Conservation (phyloP, 2,797 vertebrate genomes). For the Calcarius lapponicus region DNA sequence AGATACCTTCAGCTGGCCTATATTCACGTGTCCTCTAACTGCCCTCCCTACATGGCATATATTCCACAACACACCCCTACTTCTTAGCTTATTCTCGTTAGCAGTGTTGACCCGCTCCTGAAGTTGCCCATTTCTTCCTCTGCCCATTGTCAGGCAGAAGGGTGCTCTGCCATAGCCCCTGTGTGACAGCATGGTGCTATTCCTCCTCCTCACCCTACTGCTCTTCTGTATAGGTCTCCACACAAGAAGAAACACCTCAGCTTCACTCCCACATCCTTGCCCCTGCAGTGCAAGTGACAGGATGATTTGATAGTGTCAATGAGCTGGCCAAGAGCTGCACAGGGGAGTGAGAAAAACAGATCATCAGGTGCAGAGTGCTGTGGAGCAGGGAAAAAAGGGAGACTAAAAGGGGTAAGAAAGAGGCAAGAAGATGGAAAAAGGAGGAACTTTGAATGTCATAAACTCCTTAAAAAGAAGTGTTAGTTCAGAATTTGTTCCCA, state of each 20-base stretch:
- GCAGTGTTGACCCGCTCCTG: background rate
- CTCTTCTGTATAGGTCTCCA: rapidly evolving
- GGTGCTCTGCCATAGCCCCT: background rate
- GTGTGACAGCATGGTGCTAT: background rate
- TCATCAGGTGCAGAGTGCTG: background rate
- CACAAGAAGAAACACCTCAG: background rate
- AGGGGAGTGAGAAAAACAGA: background rate
- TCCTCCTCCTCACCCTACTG: background rate
- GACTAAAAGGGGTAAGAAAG: background rate
- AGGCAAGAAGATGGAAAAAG: background rate
- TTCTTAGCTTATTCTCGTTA: background rate
- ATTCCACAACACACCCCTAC: background rate
- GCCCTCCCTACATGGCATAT: background rate
- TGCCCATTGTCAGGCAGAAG: background rate
- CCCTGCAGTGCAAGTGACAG: background rate
- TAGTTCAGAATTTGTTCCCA: background rate
- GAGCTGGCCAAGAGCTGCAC: background rate
- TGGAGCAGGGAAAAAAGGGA: background rate
- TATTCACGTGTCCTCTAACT: background rate
- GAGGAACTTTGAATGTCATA: background rate
- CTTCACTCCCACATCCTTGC: background rate
- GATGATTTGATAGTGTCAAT: rapidly evolving
- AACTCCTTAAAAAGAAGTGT: background rate
- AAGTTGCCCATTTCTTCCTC: background rate
- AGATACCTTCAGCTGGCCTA: background rate